These are phyloP conservation scores for Drosophila kanekoi DNA, from an alignment of 2,888 invertebrate genomes.

Conservation along the genomic window DNA sequence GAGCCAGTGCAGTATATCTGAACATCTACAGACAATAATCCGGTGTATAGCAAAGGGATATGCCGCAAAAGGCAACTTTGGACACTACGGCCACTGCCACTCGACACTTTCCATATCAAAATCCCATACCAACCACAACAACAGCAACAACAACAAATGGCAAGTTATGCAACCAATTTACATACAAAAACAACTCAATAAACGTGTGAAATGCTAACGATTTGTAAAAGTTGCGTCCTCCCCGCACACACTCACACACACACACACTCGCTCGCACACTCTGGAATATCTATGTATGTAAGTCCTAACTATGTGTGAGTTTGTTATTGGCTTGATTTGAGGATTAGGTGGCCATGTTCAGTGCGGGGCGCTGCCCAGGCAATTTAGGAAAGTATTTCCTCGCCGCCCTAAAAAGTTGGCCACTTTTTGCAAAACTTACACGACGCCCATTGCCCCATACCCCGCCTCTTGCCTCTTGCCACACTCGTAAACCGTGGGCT, in stretches of 20 bases:
- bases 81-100: slow-evolving; percentile 48
- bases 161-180: slow-evolving; percentile 77
- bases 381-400: slow-evolving; percentile 80
- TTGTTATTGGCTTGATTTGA: slow-evolving; percentile 43
- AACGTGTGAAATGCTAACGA: slow-evolving; percentile 81
- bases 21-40: slow-evolving; percentile 77
- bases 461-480: not conserved
- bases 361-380: slow-evolving; percentile 53
- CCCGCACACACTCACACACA: slow-evolving; percentile 15
- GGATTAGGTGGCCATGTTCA: slow-evolving; percentile 2
- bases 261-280: not conserved
- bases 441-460: slow-evolving; percentile 12
- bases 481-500: slow-evolving; percentile 69
- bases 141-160: slow-evolving; percentile 39
- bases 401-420: slow-evolving; percentile 72
- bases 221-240: slow-evolving; percentile 73
- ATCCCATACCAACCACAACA: slow-evolving; percentile 33
- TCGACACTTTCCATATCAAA: slow-evolving; percentile 71
- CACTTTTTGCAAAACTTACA: slow-evolving; percentile 67
- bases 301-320: slow-evolving; percentile 33
- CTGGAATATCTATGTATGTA: slow-evolving; percentile 2
- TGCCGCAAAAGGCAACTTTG: slow-evolving; percentile 41
- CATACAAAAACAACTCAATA: slow-evolving; percentile 82
- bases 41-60: slow-evolving; percentile 56
- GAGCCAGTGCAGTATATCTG: slow-evolving; percentile 53